Conservation (phyloP, 1,140 invertebrate species). For the Battus philenor region DNA sequence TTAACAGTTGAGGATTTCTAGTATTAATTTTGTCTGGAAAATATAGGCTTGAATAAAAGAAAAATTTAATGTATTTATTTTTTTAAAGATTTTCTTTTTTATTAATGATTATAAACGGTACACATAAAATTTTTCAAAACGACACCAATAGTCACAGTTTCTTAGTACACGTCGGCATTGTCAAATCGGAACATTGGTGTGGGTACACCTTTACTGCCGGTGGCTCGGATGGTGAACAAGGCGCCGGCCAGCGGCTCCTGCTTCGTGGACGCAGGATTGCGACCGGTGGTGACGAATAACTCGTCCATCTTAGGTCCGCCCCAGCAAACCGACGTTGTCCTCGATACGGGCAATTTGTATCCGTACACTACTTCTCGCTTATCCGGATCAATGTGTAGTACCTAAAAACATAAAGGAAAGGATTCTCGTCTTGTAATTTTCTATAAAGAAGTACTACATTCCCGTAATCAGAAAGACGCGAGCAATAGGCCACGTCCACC, state of each 20-base stretch:
- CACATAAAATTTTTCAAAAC: too few species aligned
- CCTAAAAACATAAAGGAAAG: constrained; percentile 28
- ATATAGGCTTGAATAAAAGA: too few species aligned
- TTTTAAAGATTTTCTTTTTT: too few species aligned
- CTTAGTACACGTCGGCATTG: constrained; percentile 44
- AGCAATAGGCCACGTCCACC: too few species aligned
- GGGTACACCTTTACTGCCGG: constrained; percentile 37
- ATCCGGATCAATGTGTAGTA: constrained; percentile 51
- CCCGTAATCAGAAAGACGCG: too few species aligned
- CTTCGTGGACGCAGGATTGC: constrained; percentile 16
- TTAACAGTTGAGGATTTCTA: too few species aligned
- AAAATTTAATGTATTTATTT: too few species aligned
- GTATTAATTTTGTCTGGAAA: too few species aligned
- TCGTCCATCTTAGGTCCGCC: constrained; percentile 52
- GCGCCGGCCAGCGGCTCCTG: constrained; percentile 39
- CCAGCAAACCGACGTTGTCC: constrained; percentile 49
- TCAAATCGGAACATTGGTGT: constrained; percentile 36
- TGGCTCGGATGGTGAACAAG: constrained; percentile 48
- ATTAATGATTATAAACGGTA: too few species aligned
- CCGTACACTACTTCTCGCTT: constrained; percentile 33
- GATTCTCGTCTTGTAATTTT: too few species aligned
- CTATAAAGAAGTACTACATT: too few species aligned
- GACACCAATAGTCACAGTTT: too few species aligned
- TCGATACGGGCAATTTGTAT: constrained; percentile 47
- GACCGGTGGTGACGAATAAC: constrained; percentile 53